Base-by-base conservation (phyloP, 1,140 invertebrate species). In the Anadara kagoshimensis region DNA sequence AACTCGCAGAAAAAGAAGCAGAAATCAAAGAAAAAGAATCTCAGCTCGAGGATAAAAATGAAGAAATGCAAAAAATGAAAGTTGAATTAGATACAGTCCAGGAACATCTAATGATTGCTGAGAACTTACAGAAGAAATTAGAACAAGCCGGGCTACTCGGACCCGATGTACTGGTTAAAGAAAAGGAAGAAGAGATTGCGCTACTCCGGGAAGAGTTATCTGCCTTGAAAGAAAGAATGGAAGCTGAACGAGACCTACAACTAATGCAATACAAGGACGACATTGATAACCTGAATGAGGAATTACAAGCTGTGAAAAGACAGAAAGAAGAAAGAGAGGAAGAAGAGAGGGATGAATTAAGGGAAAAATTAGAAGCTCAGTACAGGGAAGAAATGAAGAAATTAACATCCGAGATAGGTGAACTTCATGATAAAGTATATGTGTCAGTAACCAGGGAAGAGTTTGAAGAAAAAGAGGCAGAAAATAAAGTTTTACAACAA, bases 261-360 rank as follows among this genome's bases (percentile, higher is more conserved):
- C 61, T 79, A 10, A 18, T 70, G 18, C 56, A 65, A n/a, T 73
- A 79, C 44, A 71, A 73, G 12, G 29, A 66, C 41, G 69, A 73
- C 26, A 69, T 73, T 18, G 51, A 65, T 16, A 72, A 73, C 44
- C 54, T 79, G 2, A 75, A 73, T 58, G 69, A 73, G 43, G 73
- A 79, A 58, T 22, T 73, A n/a, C 66, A 69, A 26, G 63, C 53
- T 47, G 7, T 64, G 3, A 64, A 49, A 36, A 16, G 14, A 36
- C 62, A 64, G 14, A 12, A 43, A 18, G 62, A 64, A 10, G 45
- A 64, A 11, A 43, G 62, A 16, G 53, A 45, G 41, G 62, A 64
- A 12, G 62, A 64, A 53, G 29, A 36, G 7, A 36, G 29, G 29
- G 29, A 36, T 36, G 29, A 36, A 56, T 63, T 65, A 63, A 57